Evolutionary conservation across 2,113 vertebrate species (phyloP), one percentile per base, ranked within the genome.

Genomic region (Indicator maculatus): DNA sequence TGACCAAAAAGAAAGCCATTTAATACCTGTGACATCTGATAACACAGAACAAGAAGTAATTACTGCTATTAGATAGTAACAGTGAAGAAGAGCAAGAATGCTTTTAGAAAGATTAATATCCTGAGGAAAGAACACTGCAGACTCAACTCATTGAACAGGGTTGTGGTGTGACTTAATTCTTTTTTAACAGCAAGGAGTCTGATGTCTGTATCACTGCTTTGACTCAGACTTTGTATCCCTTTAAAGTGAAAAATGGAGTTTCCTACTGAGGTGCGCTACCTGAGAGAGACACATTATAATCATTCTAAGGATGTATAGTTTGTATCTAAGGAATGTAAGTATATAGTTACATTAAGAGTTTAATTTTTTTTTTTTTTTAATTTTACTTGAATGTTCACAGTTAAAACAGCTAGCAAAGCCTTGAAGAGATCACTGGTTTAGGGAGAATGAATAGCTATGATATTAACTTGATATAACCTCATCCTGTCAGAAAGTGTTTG

Each of bases 41-140:
- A 96, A 93, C 73, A 64, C 53, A 86, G 94, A 96, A 94, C 92
- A 94, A 95, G 89, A 93, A 96, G 89, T 96, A 97, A 96, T 97
- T 97, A 95, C 96, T 91, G 79, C 90, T 94, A 82, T 94, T 95
- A 97, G 90, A 92, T 47, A 50, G 86, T 94, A 74, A 86, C 85
- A 71, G 52, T 90, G 89, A 93, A 97, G 95, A 90, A 45, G 47
- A 95, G 71, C 76, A 77, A 93, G 88, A 87, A 83, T 96, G 63
- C 92, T 96, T 96, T 95, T 95, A 93, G 85, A 93, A 77, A 96
- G 90, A 92, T 94, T 94, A 92, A 91, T 97, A 96, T 96, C 94
- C 90, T 76, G 63, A 93, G 89, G 67, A 88, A 88, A 65, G 81
- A 92, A 86, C 83, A 83, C 31, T 69, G 59, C 77, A 93, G 83